A percentile compares a stretch with the other conserved stretches of the same genome.
phyloP scores from a whole-genome alignment of 2,797 vertebrate species.

The Tolypeutes matacus region DNA sequence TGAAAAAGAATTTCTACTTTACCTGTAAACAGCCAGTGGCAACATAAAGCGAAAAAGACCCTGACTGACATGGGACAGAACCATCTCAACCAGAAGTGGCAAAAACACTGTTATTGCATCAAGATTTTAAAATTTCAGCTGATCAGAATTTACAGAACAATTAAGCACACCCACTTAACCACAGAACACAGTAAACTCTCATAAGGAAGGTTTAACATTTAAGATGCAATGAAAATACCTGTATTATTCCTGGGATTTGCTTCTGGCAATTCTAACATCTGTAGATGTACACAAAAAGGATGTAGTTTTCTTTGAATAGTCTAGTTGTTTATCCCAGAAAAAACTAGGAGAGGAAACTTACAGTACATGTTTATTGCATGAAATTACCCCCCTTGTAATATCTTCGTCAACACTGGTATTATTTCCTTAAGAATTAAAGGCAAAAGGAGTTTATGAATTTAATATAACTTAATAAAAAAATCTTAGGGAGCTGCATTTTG shows the following conservation, averaged over 20 bases:
- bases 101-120: conserved; percentile 85
- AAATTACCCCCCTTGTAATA: conserved; percentile 82
- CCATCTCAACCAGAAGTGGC: conserved; percentile 59
- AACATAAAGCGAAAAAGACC: conserved; percentile 18
- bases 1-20: conserved; percentile 83
- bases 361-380: conserved; percentile 88
- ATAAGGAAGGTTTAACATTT: conserved; percentile 67
- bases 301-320: conserved; percentile 43
- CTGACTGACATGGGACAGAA: conserved; percentile 34
- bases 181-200: conserved; percentile 74
- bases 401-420: conserved; percentile 65
- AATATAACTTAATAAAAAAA: conserved; percentile 29
- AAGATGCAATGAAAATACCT: conserved; percentile 74
- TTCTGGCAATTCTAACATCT: conserved; percentile 72
- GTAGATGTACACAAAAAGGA: conserved; percentile 73
- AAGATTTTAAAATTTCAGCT: conserved; percentile 72
- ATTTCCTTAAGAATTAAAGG: conserved; percentile 73
- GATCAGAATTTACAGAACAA: conserved; percentile 76
- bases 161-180: conserved; percentile 76
- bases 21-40: conserved; percentile 77
- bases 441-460: conserved; percentile 54
- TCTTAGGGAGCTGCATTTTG: conserved; percentile 69
- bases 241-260: conserved; percentile 76
- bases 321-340: conserved; percentile 60
- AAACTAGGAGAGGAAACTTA: conserved; percentile 82